Conservation (phyloP, 2,113 vertebrate genomes). For the Podarcis cretensis region DNA sequence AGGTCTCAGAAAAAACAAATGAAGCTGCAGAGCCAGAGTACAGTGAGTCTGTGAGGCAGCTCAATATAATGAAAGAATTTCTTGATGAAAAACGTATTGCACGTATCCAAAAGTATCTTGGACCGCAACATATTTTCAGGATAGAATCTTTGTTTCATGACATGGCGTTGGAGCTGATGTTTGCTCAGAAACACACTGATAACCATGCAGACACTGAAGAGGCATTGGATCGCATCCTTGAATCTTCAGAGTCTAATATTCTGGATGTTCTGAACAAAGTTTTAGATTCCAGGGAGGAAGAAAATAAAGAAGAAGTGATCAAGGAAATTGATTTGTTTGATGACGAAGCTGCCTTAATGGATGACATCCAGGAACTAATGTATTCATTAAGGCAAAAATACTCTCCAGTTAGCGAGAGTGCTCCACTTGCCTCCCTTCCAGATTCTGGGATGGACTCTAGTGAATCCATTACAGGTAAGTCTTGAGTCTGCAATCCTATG, state of each 20-base stretch:
- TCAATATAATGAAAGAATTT: slow-evolving; percentile 81
- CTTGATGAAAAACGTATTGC: slow-evolving; percentile 79
- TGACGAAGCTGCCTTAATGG: slow-evolving; percentile 84
- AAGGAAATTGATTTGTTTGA: slow-evolving; percentile 75
- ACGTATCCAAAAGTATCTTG: slow-evolving; percentile 81
- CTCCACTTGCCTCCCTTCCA: slow-evolving; percentile 55
- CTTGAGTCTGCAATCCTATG: background rate
- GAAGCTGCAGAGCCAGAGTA: slow-evolving; percentile 60
- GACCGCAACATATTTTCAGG: slow-evolving; percentile 74
- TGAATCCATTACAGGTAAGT: slow-evolving; percentile 59
- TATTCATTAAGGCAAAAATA: slow-evolving; percentile 88
- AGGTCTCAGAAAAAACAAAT: background rate
- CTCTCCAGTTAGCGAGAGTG: slow-evolving; percentile 74
- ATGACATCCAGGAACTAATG: slow-evolving; percentile 90
- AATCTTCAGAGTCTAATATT: slow-evolving; percentile 83
- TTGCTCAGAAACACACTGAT: slow-evolving; percentile 63
- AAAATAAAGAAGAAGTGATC: slow-evolving; percentile 58
- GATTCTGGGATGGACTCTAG: slow-evolving; percentile 29
- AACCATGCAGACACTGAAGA: slow-evolving; percentile 77
- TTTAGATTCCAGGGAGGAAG: slow-evolving; percentile 76
- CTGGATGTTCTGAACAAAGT: slow-evolving; percentile 84
- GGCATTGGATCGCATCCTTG: slow-evolving; percentile 85
- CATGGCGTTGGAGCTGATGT: slow-evolving; percentile 82
- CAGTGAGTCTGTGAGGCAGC: slow-evolving; percentile 67
- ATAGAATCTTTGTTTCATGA: slow-evolving; percentile 88